phyloP scores from a whole-genome alignment of 1,140 invertebrate genomes.

The Drosophila grimshawi region DNA sequence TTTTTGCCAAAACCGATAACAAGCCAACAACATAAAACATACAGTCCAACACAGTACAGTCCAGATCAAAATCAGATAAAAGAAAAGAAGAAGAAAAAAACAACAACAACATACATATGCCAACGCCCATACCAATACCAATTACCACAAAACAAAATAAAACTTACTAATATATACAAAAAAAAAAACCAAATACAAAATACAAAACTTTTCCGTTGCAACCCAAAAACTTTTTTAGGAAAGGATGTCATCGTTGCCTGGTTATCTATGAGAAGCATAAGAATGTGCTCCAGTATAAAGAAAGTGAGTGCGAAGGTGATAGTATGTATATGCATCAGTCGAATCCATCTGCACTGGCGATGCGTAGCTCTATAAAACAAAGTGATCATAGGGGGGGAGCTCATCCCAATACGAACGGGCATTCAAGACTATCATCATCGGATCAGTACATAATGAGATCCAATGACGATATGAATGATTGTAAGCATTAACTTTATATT shows the following conservation, averaged over 20 bases:
- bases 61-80: constrained; percentile 2
- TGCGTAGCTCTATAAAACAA: constrained; percentile 85
- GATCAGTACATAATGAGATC: constrained; percentile 85
- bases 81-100: neutral
- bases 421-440: constrained; percentile 85
- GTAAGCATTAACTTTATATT: constrained; percentile 84
- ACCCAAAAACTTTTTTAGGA: constrained; percentile 81
- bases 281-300: constrained; percentile 97
- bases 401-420: constrained; percentile 85
- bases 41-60: constrained; percentile 24
- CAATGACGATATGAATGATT: constrained; percentile 85
- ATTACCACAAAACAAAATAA: neutral
- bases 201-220: constrained; percentile 77
- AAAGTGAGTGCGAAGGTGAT: constrained; percentile 92
- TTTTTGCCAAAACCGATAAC: constrained; percentile 10
- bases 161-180: constrained; percentile 35
- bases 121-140: too few species aligned
- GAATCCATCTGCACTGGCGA: constrained; percentile 85
- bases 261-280: constrained; percentile 96
- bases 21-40: constrained; percentile 1
- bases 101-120: neutral
- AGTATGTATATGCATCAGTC: constrained; percentile 85
- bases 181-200: constrained; percentile 48
- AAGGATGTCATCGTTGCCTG: constrained; percentile 92
- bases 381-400: constrained; percentile 85